A percentile compares a stretch with the other conserved stretches of the same genome.
Conservation (phyloP, 2,797 vertebrate genomes). For the Cyclopterus lumpus region DNA sequence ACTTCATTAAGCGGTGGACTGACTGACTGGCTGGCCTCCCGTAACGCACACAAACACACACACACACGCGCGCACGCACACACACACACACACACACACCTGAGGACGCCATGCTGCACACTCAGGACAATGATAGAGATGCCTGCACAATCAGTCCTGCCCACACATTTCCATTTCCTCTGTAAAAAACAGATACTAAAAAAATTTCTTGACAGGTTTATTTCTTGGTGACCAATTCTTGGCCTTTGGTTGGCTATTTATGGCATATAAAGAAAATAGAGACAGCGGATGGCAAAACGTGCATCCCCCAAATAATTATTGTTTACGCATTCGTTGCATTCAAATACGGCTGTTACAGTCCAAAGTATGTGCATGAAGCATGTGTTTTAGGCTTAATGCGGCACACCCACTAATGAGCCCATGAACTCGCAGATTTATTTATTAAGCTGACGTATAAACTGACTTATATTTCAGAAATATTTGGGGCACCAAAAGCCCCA, state of each 20-base stretch:
- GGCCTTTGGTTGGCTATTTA: not conserved
- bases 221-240: not conserved
- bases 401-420: not conserved
- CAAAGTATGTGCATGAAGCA: no score
- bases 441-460: no score
- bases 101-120: constrained; percentile 9
- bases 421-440: no score
- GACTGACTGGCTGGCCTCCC: constrained; percentile 15
- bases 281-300: not conserved
- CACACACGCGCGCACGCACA: not conserved
- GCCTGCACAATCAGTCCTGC: not conserved
- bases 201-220: not conserved
- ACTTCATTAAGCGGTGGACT: constrained; percentile 68
- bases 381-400: no score
- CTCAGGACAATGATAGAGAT: not conserved
- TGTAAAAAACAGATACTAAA: not conserved
- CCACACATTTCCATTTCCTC: constrained; percentile 1
- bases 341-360: not conserved
- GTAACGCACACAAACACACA: not conserved
- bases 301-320: not conserved
- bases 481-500: no score
- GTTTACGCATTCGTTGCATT: not conserved
- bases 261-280: not conserved
- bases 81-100: constrained; percentile 20
- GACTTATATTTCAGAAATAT: no score